A percentile compares a stretch with the other conserved stretches of the same genome.
phyloP scores from a whole-genome alignment of 2,113 vertebrate species.

The Bufo bufo region DNA sequence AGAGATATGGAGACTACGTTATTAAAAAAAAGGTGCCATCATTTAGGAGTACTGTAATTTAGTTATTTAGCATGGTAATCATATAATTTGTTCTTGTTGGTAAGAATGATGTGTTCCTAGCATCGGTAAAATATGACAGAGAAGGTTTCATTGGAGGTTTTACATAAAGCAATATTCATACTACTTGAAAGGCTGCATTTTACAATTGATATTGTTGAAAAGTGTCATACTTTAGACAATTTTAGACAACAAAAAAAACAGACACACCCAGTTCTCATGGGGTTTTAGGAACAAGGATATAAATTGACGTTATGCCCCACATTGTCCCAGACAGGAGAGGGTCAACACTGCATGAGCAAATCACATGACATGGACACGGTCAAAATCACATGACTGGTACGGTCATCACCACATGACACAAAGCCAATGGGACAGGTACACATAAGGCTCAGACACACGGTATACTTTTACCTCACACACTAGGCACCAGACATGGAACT shows the following conservation, averaged over 20 bases:
- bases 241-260: constrained; percentile 23
- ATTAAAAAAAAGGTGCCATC: neutral
- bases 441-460: constrained; percentile 74
- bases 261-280: constrained; percentile 13
- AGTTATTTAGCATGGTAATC: neutral
- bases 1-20: neutral
- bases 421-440: constrained; percentile 84
- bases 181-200: neutral
- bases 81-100: neutral
- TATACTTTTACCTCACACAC: constrained; percentile 77
- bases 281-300: constrained; percentile 7
- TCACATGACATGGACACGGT: constrained; percentile 88
- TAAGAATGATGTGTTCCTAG: neutral
- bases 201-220: neutral
- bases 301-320: constrained; percentile 83
- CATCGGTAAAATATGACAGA: neutral
- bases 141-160: neutral
- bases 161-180: neutral
- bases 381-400: constrained; percentile 86
- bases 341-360: constrained; percentile 87
- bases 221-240: neutral
- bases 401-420: constrained; percentile 84
- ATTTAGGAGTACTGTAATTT: neutral
- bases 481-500: constrained; percentile 87
- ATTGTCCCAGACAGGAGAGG: constrained; percentile 96